These are phyloP conservation scores for Agriopis leucophaearia DNA, from an alignment of 2,888 invertebrate species.

Conservation along the genomic window DNA sequence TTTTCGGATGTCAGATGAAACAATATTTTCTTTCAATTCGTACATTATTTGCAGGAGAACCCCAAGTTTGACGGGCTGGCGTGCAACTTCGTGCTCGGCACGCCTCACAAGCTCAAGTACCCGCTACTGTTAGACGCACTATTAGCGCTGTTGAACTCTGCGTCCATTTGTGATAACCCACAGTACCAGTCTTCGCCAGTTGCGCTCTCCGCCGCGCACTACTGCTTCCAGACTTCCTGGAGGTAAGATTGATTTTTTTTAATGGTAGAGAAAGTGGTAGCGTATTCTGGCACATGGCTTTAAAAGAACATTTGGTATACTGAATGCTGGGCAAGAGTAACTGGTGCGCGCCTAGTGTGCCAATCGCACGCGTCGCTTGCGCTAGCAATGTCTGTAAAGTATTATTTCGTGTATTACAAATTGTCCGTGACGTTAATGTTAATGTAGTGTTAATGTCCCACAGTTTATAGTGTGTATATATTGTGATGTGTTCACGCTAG, in stretches of 20 bases:
- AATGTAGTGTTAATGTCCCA: too few relatives aligned
- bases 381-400: too few relatives aligned
- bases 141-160: slow-evolving; percentile 93
- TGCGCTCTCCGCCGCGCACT: slow-evolving; percentile 93
- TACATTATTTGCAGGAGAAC: slow-evolving; percentile 87
- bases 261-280: not conserved
- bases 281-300: too few relatives aligned
- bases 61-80: slow-evolving; percentile 97
- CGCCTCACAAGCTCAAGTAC: slow-evolving; percentile 96
- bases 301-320: too few relatives aligned
- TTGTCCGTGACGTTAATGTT: too few relatives aligned
- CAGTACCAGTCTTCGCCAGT: slow-evolving; percentile 86
- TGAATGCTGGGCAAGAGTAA: too few relatives aligned
- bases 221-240: slow-evolving; percentile 96
- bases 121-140: slow-evolving; percentile 94
- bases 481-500: too few relatives aligned
- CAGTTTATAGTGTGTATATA: too few relatives aligned
- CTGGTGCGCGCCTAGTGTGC: too few relatives aligned
- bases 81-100: slow-evolving; percentile 97
- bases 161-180: slow-evolving; percentile 88
- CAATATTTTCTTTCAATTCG: not conserved
- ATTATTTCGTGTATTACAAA: too few relatives aligned
- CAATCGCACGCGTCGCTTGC: too few relatives aligned
- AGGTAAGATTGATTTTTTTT: slow-evolving; percentile 74
- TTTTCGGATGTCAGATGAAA: too few relatives aligned